phyloP scores from a whole-genome alignment of 2,888 invertebrate species.

The Agelastica alni region DNA sequence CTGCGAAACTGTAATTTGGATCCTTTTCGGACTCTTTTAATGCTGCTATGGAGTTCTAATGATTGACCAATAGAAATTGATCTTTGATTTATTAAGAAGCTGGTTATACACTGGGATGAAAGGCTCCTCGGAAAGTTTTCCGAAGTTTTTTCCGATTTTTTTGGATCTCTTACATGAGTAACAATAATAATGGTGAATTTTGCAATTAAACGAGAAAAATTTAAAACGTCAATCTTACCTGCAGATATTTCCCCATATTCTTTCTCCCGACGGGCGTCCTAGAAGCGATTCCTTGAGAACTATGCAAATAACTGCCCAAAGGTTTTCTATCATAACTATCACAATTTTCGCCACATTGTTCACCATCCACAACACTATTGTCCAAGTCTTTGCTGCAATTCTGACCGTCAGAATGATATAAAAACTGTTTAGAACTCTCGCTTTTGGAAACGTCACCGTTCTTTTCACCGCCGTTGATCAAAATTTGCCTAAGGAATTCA shows the following conservation, averaged over 20 bases:
- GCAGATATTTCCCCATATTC: constrained; percentile 53
- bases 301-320: constrained; percentile 54
- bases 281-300: constrained; percentile 53
- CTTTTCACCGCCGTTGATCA: constrained; percentile 20
- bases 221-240: no score
- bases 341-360: constrained; percentile 32
- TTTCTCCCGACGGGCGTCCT: constrained; percentile 54
- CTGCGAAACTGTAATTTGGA: no score
- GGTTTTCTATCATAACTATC: constrained; percentile 46
- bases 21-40: no score
- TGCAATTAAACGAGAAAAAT: no score
- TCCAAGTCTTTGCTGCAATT: constrained; percentile 10
- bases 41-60: no score
- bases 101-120: no score
- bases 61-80: no score
- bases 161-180: no score
- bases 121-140: no score
- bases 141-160: no score
- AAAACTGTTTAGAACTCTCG: constrained; percentile 30
- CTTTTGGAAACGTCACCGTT: background rate
- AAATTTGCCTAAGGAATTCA: constrained; percentile 28
- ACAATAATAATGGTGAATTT: no score
- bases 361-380: constrained; percentile 17
- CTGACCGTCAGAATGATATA: constrained; percentile 31
- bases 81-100: no score